Evolutionary conservation across 2,888 invertebrate species (phyloP).

Genomic region (Lysandra bellargus): DNA sequence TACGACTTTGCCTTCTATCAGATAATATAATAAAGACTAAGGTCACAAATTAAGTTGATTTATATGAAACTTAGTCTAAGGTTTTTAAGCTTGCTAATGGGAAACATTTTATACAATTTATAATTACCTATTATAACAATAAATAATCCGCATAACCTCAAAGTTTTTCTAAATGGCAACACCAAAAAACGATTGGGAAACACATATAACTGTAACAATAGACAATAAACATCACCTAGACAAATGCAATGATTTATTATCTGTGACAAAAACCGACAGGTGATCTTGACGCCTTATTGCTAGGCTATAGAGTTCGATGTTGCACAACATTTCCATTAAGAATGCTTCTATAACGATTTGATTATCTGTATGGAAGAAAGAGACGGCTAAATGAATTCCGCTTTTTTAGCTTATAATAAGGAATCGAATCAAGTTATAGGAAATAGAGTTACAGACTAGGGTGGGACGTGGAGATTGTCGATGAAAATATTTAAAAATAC

Average conservation of each 20-base stretch:
- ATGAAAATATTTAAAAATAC: neutral
- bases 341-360: conserved; percentile 33
- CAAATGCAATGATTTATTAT: conserved; percentile 71
- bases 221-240: conserved; percentile 64
- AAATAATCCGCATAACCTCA: conserved; percentile 38
- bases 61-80: neutral
- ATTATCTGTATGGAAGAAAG: conserved; percentile 47
- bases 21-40: neutral
- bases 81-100: neutral
- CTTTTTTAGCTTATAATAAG: conserved; percentile 58
- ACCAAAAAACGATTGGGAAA: conserved; percentile 38
- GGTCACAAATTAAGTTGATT: neutral
- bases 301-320: neutral
- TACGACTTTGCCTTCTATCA: neutral
- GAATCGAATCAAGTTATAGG: conserved; percentile 62
- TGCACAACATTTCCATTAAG: conserved; percentile 1
- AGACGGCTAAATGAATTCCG: conserved; percentile 55
- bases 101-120: conserved; percentile 15
- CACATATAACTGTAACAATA: conserved; percentile 56
- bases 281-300: neutral
- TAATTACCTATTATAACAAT: conserved; percentile 27
- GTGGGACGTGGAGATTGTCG: conserved; percentile 40
- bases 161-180: conserved; percentile 34
- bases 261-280: conserved; percentile 49
- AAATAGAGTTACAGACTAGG: conserved; percentile 45